Evolutionary conservation across 2,888 invertebrate genomes (phyloP), one percentile per base, ranked within the genome.

Genomic region (Thecophora atra): DNA sequence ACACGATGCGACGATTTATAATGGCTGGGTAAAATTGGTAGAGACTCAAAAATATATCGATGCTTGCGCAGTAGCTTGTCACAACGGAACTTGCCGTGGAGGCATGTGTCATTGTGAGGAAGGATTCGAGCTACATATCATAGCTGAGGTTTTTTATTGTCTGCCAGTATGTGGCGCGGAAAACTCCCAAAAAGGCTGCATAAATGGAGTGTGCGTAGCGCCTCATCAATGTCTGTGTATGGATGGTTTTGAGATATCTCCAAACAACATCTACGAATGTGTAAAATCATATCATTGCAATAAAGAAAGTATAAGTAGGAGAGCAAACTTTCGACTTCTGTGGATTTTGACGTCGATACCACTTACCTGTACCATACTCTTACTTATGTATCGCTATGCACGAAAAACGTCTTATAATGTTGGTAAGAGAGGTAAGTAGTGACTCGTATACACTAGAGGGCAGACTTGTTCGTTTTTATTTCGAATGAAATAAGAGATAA

Each of bases 41-140:
- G 3, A 64, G 26, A 1, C 64, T 26, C 78, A 19, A 37, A n/a
- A 37, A 19, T 19, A 30, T 54, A 13, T 37, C 6, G 21, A 79
- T 19, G 51, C 74, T 11, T 83, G 81, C 74, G 60, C 51, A 37
- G 71, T 72, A 79, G 74, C 70, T 21, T 79, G 79, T 28, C 26
- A 63, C 4, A 81, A 83, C 74, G 84, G 86, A 2, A 74, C 76
- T 1, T 87, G 87, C 72, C 79, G 75, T 2, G 82, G 82, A 0
- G 72, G 81, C 26, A 70, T 64, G 11, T 88, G 87, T 63, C 47
- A 69, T 19, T 80, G 80, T n/a, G 58, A 64, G 7, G 51, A 64
- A 1, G 78, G 77, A 1, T 79, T 69, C 62, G 44, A 64, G 26
- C 63, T 76, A 3, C 70, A 76, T 15, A n/a, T 52, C 2, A 65